Percentiles rank a stretch among this genome's conserved stretches.
Conservation (phyloP, 2,888 invertebrate species). For the Dryobota labecula region DNA sequence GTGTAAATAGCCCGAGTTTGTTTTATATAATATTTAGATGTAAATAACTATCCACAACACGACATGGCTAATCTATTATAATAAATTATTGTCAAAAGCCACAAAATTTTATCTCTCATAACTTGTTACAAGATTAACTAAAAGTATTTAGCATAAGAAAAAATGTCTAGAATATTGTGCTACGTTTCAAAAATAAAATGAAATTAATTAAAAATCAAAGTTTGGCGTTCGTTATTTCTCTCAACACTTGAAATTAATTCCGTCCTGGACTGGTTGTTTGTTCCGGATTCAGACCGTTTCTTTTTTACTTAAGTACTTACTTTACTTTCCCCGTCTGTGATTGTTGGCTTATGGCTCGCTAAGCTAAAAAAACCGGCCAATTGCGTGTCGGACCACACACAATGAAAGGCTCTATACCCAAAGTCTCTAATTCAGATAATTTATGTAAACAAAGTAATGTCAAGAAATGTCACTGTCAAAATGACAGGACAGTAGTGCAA, state of each 20-base stretch:
- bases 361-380: neutral
- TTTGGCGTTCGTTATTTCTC: slow-evolving; percentile 17
- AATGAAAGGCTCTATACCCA: too few relatives aligned
- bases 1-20: too few relatives aligned
- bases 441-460: too few relatives aligned
- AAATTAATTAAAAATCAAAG: slow-evolving; percentile 1
- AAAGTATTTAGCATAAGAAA: too few relatives aligned
- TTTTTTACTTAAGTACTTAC: too few relatives aligned
- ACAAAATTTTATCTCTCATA: neutral
- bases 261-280: slow-evolving; percentile 11
- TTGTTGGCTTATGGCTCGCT: neutral
- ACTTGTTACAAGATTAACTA: too few relatives aligned
- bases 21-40: too few relatives aligned
- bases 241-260: slow-evolving; percentile 27
- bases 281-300: slow-evolving; percentile 7
- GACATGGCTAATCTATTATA: neutral
- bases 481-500: too few relatives aligned
- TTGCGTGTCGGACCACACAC: too few relatives aligned
- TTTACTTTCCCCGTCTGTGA: too few relatives aligned
- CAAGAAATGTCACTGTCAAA: too few relatives aligned
- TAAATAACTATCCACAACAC: neutral
- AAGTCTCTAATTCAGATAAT: too few relatives aligned
- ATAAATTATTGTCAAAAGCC: neutral
- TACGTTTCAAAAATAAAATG: neutral
- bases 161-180: neutral